Percentiles rank a stretch among this genome's conserved stretches.
phyloP scores from a whole-genome alignment of 2,888 invertebrate species.

The Steinernema carpocapsae region DNA sequence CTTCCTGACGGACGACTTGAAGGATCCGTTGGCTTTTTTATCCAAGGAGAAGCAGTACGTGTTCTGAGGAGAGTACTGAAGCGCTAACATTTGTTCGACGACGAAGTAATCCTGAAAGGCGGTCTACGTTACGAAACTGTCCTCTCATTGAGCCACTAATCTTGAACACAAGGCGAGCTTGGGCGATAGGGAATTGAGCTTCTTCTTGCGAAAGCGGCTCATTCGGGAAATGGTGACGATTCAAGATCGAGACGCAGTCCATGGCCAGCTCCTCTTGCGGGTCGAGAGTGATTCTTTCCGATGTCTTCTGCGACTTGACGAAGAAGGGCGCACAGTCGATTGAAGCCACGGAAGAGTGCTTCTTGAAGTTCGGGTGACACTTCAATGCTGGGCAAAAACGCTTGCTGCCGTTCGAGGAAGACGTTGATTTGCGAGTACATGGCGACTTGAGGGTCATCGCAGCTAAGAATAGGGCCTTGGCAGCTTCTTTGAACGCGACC shows the following conservation, averaged over 20 bases:
- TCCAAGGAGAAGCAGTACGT: background rate
- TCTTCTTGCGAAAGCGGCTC: constrained; percentile 25
- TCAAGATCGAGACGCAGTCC: background rate
- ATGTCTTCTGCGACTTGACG: background rate
- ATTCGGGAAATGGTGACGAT: constrained; percentile 23
- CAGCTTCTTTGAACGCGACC: too few species aligned
- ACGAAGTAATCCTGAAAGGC: background rate
- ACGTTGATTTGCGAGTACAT: too few species aligned
- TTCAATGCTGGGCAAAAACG: too few species aligned
- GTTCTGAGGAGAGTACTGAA: background rate
- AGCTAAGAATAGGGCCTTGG: too few species aligned
- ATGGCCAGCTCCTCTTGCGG: background rate
- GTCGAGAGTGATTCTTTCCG: background rate
- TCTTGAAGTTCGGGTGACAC: background rate
- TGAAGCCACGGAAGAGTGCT: background rate
- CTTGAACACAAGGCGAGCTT: constrained; percentile 36
- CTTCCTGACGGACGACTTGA: background rate
- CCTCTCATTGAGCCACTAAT: background rate
- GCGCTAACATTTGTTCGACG: background rate
- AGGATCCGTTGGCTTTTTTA: background rate
- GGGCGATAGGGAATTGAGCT: constrained; percentile 22
- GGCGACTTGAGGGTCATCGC: too few species aligned
- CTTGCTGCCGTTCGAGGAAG: too few species aligned
- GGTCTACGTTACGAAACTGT: background rate
- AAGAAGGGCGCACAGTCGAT: background rate